A percentile compares a stretch with the other conserved stretches of the same genome.
phyloP scores from a whole-genome alignment of 2,113 vertebrate species.

The Candoia aspera region DNA sequence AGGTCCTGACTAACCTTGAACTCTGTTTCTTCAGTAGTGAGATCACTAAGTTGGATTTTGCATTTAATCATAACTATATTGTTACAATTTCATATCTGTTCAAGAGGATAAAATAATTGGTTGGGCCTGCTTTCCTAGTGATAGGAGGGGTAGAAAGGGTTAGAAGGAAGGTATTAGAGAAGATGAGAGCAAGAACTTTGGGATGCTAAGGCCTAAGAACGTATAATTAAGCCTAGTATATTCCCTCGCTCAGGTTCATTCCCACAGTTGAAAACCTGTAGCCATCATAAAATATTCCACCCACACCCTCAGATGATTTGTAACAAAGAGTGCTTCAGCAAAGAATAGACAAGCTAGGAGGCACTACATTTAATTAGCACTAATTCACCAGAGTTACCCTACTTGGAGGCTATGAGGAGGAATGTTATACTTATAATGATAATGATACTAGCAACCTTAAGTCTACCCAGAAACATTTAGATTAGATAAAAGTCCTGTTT shows the following conservation, averaged over 20 bases:
- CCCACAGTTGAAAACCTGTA: not conserved
- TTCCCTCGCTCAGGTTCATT: not conserved
- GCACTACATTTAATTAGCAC: not conserved
- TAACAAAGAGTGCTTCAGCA: not conserved
- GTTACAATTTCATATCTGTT: conserved; percentile 3
- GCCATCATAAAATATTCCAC: not conserved
- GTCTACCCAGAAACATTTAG: not conserved
- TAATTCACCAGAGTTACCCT: not conserved
- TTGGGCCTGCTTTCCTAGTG: not conserved
- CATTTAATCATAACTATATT: not conserved
- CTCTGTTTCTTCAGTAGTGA: not conserved
- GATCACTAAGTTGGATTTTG: not conserved
- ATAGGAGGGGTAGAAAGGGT: not conserved
- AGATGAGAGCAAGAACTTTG: not conserved
- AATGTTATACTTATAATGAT: not conserved
- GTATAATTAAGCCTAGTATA: not conserved
- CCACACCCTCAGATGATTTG: not conserved
- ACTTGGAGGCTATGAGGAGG: not conserved
- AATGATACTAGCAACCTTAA: not conserved
- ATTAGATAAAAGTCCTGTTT: not conserved
- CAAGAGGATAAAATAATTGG: not conserved
- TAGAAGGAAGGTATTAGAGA: not conserved
- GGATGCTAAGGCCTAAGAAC: not conserved
- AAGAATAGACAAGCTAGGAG: not conserved
- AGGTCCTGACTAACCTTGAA: not conserved